Evolutionary conservation across 2,888 invertebrate species (phyloP).

Genomic region (Xestia xanthographa): DNA sequence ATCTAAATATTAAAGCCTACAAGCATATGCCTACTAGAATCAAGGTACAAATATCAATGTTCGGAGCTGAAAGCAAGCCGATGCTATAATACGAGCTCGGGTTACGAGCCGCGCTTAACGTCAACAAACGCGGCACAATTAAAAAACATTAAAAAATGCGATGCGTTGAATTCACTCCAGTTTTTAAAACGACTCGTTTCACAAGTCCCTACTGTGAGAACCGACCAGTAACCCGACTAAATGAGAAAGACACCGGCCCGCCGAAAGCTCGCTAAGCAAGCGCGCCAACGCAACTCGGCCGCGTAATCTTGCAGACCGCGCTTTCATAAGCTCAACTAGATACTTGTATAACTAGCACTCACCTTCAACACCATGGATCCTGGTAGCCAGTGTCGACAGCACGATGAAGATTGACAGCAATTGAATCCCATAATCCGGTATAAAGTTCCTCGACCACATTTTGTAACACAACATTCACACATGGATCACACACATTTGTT

Average conservation of each 20-base stretch:
- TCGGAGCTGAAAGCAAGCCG: conserved; percentile 65
- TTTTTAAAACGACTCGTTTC: conserved; percentile 89
- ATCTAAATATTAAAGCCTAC: conserved; percentile 42
- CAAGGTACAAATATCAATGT: conserved; percentile 50
- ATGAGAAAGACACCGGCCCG: conserved; percentile 71
- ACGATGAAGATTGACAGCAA: conserved; percentile 87
- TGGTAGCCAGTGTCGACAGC: conserved; percentile 85
- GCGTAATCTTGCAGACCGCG: conserved; percentile 80
- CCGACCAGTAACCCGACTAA: conserved; percentile 83
- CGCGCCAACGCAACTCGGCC: conserved; percentile 77
- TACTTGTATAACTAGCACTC: conserved; percentile 80
- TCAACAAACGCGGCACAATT: conserved; percentile 83
- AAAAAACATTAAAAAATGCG: conserved; percentile 87
- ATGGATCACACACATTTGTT: conserved; percentile 91
- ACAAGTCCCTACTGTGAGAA: conserved; percentile 89
- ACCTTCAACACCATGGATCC: conserved; percentile 91
- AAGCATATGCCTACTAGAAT: conserved; percentile 44
- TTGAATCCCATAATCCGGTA: conserved; percentile 93
- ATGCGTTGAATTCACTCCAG: conserved; percentile 89
- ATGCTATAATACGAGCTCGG: conserved; percentile 74
- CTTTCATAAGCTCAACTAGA: conserved; percentile 87
- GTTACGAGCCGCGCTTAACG: conserved; percentile 73
- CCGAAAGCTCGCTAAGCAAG: conserved; percentile 77
- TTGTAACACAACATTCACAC: conserved; percentile 91
- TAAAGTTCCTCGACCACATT: conserved; percentile 93